Evolutionary conservation across 1,140 invertebrate genomes (phyloP).

Genomic region (Pogonomyrmex barbatus): DNA sequence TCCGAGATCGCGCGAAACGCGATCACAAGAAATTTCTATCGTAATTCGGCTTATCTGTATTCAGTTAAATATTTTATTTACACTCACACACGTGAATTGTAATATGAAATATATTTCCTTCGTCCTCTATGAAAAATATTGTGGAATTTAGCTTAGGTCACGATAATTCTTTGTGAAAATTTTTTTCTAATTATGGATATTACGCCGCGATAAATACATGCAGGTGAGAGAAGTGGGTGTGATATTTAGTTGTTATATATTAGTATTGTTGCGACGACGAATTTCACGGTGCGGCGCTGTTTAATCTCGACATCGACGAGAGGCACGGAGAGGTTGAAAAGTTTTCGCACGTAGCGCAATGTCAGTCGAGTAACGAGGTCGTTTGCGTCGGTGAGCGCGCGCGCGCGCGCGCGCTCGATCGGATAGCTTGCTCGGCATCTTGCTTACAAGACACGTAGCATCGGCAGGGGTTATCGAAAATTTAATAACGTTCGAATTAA

Average conservation of each 20-base stretch:
- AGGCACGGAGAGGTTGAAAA: constrained; percentile 38
- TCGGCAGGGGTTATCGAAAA: constrained; percentile 65
- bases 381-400: constrained; percentile 27
- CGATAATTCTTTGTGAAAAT: neutral
- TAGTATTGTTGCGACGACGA: constrained; percentile 8
- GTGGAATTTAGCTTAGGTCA: neutral
- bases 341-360: constrained; percentile 59
- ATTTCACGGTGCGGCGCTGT: constrained; percentile 18
- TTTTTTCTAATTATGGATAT: neutral
- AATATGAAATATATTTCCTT: neutral
- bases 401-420: constrained; percentile 36
- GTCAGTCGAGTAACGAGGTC: constrained; percentile 59
- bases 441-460: constrained; percentile 63
- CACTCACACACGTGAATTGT: neutral
- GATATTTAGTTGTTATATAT: neutral
- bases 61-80: neutral
- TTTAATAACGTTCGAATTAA: constrained; percentile 67
- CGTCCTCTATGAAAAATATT: neutral
- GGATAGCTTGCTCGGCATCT: constrained; percentile 63
- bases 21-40: neutral
- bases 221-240: neutral
- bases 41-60: neutral
- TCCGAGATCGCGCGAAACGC: neutral
- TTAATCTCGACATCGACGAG: constrained; percentile 54
- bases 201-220: neutral